Evolutionary conservation across 1,140 invertebrate genomes (phyloP).

Genomic region (Dermatophagoides farinae): DNA sequence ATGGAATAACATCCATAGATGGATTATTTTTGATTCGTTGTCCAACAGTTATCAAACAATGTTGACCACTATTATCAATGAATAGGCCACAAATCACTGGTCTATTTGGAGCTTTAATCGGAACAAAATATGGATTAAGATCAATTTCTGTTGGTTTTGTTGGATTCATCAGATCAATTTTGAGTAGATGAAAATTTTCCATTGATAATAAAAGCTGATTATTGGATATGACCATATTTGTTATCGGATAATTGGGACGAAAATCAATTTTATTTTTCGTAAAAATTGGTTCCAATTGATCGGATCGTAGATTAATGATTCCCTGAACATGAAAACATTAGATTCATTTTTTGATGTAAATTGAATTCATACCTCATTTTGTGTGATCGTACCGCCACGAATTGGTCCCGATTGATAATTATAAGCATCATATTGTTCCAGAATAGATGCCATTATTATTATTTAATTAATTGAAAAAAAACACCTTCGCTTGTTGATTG

Average conservation of each 20-base stretch:
- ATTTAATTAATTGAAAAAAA: too few species aligned
- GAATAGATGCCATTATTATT: slow-evolving; percentile 41
- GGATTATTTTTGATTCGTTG: neutral
- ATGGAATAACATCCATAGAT: neutral
- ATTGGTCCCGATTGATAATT: slow-evolving; percentile 22
- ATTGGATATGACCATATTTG: slow-evolving; percentile 54
- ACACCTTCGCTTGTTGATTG: too few species aligned
- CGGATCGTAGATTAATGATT: slow-evolving; percentile 22
- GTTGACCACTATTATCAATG: slow-evolving; percentile 63
- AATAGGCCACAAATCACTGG: slow-evolving; percentile 47
- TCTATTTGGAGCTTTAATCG: slow-evolving; percentile 21
- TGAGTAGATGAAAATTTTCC: slow-evolving; percentile 53
- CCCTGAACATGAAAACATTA: slow-evolving; percentile 13
- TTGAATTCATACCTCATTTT: slow-evolving; percentile 1
- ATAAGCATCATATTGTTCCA: slow-evolving; percentile 53
- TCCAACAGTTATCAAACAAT: slow-evolving; percentile 34
- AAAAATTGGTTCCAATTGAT: slow-evolving; percentile 26
- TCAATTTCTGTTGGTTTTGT: slow-evolving; percentile 38
- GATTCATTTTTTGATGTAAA: neutral
- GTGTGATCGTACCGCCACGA: too few species aligned
- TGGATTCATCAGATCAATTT: slow-evolving; percentile 58
- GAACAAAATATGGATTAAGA: slow-evolving; percentile 13
- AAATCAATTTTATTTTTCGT: slow-evolving; percentile 26
- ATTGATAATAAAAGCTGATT: slow-evolving; percentile 63
- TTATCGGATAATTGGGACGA: slow-evolving; percentile 49